Evolutionary conservation across 2,888 invertebrate species (phyloP), one percentile per base, ranked within the genome.

Genomic region (Megalurothrips usitatus): DNA sequence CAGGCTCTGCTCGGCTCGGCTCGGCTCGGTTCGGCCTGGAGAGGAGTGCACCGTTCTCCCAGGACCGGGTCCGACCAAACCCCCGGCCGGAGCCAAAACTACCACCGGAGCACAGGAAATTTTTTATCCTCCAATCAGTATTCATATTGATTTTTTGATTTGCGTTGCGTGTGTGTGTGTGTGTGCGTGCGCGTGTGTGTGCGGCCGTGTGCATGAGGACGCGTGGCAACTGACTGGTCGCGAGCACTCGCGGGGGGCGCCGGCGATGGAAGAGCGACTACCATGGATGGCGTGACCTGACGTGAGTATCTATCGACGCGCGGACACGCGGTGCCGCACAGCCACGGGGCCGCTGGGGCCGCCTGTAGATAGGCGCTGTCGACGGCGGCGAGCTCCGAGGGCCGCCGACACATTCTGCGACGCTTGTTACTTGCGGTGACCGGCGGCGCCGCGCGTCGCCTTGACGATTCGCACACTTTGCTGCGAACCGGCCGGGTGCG

Each of bases 281-380:
- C 68, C 68, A 75, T 75, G 68, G 68, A 75, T 26, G 68, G 68
- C 68, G 68, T 75, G 12, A 75, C 68, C 68, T 75, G 26, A 75
- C 0, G 58, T 58, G 58, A 58, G 58, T 58, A 58, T 52, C 6
- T 14, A 1, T 1, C 17, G 1, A 17, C 52, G 52, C 52, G 17
- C 49, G 49, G 49, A 11, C 10, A 14, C 49, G 49, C n/a, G 49
- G 49, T 14, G 49, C 49, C 10, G 49, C 14, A 49, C 10, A 49
- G 49, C n/a, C n/a, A n/a, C n/a, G n/a, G n/a, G n/a, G n/a, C n/a
- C n/a, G n/a, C n/a, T n/a, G n/a, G n/a, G n/a, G n/a, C n/a, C n/a
- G n/a, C n/a, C n/a, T n/a, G n/a, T n/a, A n/a, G n/a, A n/a, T n/a
- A n/a, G n/a, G n/a, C n/a, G n/a, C n/a, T n/a, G n/a, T n/a, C n/a